phyloP scores from a whole-genome alignment of 2,113 vertebrate species.

The Corythoichthys haematopterus region DNA sequence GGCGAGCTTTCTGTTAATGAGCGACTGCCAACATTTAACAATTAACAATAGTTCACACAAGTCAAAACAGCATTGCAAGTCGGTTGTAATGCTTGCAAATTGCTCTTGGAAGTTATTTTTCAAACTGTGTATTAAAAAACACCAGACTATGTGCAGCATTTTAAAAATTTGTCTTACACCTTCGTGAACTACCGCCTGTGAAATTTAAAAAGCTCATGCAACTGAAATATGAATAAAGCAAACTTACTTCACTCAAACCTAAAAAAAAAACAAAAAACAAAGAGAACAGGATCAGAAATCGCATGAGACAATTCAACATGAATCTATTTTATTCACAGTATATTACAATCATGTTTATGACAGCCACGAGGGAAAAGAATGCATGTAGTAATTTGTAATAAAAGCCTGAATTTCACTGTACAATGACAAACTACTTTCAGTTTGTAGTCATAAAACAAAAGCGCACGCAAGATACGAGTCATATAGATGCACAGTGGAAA shows the following conservation, averaged over 20 bases:
- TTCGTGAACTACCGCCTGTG: conserved; percentile 57
- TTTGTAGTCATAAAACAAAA: conserved; percentile 42
- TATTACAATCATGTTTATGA: conserved; percentile 46
- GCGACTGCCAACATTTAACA: conserved; percentile 22
- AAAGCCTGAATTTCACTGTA: conserved; percentile 22
- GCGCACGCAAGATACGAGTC: conserved; percentile 19
- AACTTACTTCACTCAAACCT: conserved; percentile 79
- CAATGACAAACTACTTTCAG: conserved; percentile 15
- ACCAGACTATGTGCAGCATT: conserved; percentile 2
- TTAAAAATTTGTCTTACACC: conserved; percentile 10
- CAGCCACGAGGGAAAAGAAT: conserved; percentile 15
- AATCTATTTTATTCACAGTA: conserved; percentile 61
- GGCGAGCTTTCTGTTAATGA: conserved; percentile 18
- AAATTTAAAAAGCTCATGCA: conserved; percentile 55
- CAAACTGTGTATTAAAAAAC: conserved; percentile 8
- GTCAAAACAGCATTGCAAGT: conserved; percentile 8
- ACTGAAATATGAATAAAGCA: conserved; percentile 52
- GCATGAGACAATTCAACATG: conserved; percentile 21
- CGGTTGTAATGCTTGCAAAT: conserved; percentile 18
- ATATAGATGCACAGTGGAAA: conserved; percentile 15
- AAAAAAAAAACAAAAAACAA: conserved; percentile 62
- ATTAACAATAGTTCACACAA: conserved; percentile 57
- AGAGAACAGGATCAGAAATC: conserved; percentile 54
- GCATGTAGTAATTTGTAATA: conserved; percentile 11
- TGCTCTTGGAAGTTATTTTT: background rate